Percentiles rank a stretch among this genome's conserved stretches.
Conservation (phyloP, 2,888 invertebrate species). For the Rosalia funebris region DNA sequence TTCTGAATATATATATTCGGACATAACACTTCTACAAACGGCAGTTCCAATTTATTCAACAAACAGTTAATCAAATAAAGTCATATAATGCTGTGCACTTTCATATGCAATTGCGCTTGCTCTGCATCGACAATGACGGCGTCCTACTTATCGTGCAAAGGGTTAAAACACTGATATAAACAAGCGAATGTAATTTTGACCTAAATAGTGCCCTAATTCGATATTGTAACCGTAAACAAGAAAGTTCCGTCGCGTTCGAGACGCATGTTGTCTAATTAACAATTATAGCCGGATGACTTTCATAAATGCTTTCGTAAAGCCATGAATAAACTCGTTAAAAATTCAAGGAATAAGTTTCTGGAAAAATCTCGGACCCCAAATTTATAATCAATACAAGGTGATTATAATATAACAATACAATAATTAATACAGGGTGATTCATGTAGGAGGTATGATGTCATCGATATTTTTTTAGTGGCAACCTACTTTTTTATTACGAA, state of each 20-base stretch:
- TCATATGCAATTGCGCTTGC: conserved; percentile 2
- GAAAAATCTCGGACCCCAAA: too few species aligned
- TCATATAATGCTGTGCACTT: neutral
- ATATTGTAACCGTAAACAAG: conserved; percentile 3
- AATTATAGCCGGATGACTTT: neutral
- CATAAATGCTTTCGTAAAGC: too few species aligned
- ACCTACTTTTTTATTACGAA: too few species aligned
- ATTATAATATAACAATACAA: too few species aligned
- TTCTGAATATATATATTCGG: neutral
- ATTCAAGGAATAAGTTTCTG: too few species aligned
- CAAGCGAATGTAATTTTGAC: conserved; percentile 14
- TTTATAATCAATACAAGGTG: too few species aligned
- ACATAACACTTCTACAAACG: neutral
- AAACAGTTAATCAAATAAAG: neutral
- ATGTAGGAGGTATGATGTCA: too few species aligned
- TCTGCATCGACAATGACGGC: neutral
- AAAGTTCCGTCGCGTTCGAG: neutral
- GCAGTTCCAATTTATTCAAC: neutral
- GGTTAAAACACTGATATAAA: conserved; percentile 7
- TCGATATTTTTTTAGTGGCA: too few species aligned
- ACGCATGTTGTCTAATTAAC: neutral
- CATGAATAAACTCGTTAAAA: too few species aligned
- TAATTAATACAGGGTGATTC: too few species aligned
- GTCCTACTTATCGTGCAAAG: neutral
- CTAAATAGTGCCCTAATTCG: conserved; percentile 11